Evolutionary conservation across 1,140 invertebrate genomes (phyloP).

Genomic region (Piezodorus guildinii): DNA sequence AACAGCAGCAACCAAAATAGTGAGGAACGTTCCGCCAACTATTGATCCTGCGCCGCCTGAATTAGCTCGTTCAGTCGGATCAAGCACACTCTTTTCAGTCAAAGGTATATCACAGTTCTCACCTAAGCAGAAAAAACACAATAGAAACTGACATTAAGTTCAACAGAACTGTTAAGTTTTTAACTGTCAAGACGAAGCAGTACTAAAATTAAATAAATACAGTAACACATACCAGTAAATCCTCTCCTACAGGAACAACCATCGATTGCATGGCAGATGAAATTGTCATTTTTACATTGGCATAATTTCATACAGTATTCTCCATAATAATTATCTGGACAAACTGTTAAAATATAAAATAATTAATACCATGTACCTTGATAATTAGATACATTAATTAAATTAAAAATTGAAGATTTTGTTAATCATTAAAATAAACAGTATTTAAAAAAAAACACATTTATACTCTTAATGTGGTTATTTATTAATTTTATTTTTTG

Average conservation of each 20-base stretch:
- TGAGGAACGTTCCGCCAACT: slow-evolving; percentile 50
- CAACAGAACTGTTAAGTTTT: not conserved
- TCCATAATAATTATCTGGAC: slow-evolving; percentile 80
- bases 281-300: slow-evolving; percentile 62
- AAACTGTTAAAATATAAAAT: slow-evolving; percentile 44
- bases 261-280: slow-evolving; percentile 63
- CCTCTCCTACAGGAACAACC: slow-evolving; percentile 70
- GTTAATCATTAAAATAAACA: too few relatives aligned
- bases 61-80: slow-evolving; percentile 29
- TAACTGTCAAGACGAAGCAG: too few relatives aligned
- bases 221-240: slow-evolving; percentile 45
- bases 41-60: slow-evolving; percentile 40
- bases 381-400: too few relatives aligned
- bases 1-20: slow-evolving; percentile 42
- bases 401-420: too few relatives aligned
- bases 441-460: too few relatives aligned
- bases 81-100: slow-evolving; percentile 33
- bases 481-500: too few relatives aligned
- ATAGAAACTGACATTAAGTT: too few relatives aligned
- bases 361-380: slow-evolving; percentile 16
- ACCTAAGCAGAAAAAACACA: slow-evolving; percentile 32
- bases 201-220: not conserved
- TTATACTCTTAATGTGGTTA: too few relatives aligned
- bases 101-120: slow-evolving; percentile 40
- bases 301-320: slow-evolving; percentile 75